Conservation (phyloP, 2,113 vertebrate genomes). For the Neodontobutis hainanensis region DNA sequence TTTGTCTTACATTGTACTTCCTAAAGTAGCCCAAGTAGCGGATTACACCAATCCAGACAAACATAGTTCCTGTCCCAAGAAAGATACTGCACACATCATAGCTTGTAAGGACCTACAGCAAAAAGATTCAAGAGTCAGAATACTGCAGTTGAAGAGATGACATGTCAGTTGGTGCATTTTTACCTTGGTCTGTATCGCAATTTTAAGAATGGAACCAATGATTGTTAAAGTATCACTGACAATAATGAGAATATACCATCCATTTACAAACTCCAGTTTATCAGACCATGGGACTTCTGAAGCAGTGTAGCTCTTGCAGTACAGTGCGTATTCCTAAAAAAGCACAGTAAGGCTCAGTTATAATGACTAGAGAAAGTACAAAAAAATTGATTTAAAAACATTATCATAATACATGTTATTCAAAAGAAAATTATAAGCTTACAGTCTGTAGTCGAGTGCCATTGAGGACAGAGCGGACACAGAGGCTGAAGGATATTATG, state of each 20-base stretch:
- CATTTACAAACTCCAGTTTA: slow-evolving; percentile 90
- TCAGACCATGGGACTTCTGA: slow-evolving; percentile 84
- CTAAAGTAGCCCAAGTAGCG: slow-evolving; percentile 93
- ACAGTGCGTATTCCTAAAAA: slow-evolving; percentile 85
- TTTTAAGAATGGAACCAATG: slow-evolving; percentile 91
- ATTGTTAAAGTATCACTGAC: slow-evolving; percentile 88
- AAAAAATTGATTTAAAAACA: no score
- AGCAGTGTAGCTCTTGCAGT: slow-evolving; percentile 77
- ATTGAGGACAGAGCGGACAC: slow-evolving; percentile 85
- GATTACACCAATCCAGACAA: slow-evolving; percentile 94
- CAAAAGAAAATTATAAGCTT: slow-evolving; percentile 43
- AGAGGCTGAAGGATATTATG: slow-evolving; percentile 84
- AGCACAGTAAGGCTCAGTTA: neutral
- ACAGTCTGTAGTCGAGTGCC: slow-evolving; percentile 89
- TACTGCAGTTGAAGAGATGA: neutral
- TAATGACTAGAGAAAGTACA: no score
- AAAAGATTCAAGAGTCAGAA: neutral
- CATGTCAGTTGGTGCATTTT: neutral
- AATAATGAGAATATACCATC: slow-evolving; percentile 96
- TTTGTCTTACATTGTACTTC: slow-evolving; percentile 92
- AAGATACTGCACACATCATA: slow-evolving; percentile 96
- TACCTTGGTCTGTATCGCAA: slow-evolving; percentile 94
- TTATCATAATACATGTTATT: no score
- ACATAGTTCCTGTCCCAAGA: slow-evolving; percentile 91
- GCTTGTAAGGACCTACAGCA: slow-evolving; percentile 84